These are phyloP conservation scores for Antechinus flavipes DNA, from an alignment of 2,113 vertebrate genomes.

Conservation along the genomic window DNA sequence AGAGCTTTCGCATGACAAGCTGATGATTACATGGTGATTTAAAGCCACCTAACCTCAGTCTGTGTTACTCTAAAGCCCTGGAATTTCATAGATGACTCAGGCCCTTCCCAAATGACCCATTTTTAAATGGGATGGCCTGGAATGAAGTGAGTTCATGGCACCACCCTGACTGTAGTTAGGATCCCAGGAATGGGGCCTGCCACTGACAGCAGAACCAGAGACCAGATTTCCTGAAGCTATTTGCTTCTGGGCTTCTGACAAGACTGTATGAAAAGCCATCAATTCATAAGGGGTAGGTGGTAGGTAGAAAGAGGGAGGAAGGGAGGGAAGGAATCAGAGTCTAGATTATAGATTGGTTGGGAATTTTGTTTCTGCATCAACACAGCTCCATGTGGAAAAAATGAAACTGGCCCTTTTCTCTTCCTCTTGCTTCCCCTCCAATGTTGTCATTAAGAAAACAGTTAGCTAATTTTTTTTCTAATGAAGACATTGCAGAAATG, in stretches of 20 bases:
- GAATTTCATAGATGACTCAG: not conserved
- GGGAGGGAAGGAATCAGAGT: not conserved
- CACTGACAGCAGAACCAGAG: not conserved
- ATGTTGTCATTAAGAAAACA: constrained; percentile 79
- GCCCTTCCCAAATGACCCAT: not conserved
- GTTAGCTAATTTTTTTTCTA: constrained; percentile 80
- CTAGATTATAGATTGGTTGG: constrained; percentile 51
- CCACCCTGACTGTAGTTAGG: not conserved
- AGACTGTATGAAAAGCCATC: not conserved
- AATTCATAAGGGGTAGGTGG: not conserved
- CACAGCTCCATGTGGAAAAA: constrained; percentile 77
- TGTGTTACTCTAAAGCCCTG: not conserved
- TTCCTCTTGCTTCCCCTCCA: not conserved
- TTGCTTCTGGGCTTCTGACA: not conserved
- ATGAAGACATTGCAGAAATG: constrained; percentile 79
- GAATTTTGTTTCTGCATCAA: constrained; percentile 78
- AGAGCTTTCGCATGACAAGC: not conserved
- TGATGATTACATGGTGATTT: not conserved
- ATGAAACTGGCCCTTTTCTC: constrained; percentile 70
- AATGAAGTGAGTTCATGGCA: not conserved
- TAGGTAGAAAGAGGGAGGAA: not conserved
- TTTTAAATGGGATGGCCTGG: not conserved
- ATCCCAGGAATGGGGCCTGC: not conserved
- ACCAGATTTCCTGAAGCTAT: not conserved
- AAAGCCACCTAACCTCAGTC: not conserved